Conservation (phyloP, 2,113 vertebrate species). For the Anarhynchus alexandrinus region DNA sequence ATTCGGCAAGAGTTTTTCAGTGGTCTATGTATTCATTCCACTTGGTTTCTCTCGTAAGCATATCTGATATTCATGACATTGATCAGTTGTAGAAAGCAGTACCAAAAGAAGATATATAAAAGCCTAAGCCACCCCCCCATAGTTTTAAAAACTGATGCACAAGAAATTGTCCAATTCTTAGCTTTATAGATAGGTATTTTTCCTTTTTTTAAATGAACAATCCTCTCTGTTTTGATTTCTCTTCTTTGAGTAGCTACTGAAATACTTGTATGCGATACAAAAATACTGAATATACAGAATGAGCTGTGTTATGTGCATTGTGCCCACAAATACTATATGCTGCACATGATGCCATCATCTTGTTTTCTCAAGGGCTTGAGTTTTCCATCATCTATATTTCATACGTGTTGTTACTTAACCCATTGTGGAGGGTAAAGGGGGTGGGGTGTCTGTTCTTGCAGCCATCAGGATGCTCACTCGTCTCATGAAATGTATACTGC, state of each 20-base stretch:
- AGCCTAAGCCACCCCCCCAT: background rate
- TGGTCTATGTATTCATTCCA: background rate
- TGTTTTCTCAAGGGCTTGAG: slow-evolving; percentile 8
- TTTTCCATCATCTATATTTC: slow-evolving; percentile 73
- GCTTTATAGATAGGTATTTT: background rate
- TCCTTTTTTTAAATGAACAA: background rate
- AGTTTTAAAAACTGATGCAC: background rate
- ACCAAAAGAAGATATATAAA: background rate
- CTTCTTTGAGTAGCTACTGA: background rate
- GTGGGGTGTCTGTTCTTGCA: background rate
- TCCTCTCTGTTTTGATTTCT: background rate
- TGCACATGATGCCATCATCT: background rate
- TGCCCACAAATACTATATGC: background rate
- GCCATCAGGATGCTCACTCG: background rate
- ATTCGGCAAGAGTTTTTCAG: background rate
- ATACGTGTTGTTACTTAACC: slow-evolving; percentile 57
- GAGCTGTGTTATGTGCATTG: background rate
- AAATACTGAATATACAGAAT: background rate
- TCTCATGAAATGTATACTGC: background rate
- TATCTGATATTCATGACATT: background rate
- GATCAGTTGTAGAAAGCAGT: background rate
- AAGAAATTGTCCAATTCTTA: background rate
- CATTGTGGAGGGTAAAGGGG: background rate
- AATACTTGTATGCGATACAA: background rate
- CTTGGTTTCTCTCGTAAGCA: background rate